These are phyloP conservation scores for Misgurnus anguillicaudatus DNA, from an alignment of 2,113 vertebrate genomes.

Conservation along the genomic window DNA sequence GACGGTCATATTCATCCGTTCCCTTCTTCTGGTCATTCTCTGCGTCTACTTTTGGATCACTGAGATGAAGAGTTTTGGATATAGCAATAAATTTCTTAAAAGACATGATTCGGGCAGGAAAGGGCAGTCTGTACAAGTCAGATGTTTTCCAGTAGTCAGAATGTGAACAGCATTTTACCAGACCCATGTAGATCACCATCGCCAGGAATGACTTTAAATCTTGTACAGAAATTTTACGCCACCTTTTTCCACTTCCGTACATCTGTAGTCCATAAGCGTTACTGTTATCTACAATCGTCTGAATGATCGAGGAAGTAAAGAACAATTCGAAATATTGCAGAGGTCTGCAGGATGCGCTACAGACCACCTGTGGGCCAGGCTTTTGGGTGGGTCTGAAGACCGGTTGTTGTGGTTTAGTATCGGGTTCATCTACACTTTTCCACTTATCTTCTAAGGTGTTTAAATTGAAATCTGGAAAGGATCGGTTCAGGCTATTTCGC, in stretches of 20 bases:
- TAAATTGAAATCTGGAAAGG: background rate
- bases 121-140: background rate
- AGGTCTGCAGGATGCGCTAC: conserved; percentile 23
- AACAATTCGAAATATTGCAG: background rate
- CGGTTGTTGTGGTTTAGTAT: background rate
- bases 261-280: background rate
- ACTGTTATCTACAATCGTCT: background rate
- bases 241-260: background rate
- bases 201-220: background rate
- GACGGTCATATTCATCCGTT: conserved; percentile 17
- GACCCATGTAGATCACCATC: conserved; percentile 24
- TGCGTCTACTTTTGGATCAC: conserved; percentile 4
- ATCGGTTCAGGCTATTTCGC: background rate
- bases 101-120: background rate
- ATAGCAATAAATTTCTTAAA: background rate
- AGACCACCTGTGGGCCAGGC: conserved; percentile 23
- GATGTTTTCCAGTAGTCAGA: conserved; percentile 10
- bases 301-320: background rate
- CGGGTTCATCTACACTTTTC: background rate
- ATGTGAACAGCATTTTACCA: background rate
- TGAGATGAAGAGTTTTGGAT: background rate
- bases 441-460: background rate
- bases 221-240: background rate
- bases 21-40: conserved; percentile 23
- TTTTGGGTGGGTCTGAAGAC: background rate